phyloP scores from a whole-genome alignment of 1,140 invertebrate genomes.

The Phenacoccus solenopsis region DNA sequence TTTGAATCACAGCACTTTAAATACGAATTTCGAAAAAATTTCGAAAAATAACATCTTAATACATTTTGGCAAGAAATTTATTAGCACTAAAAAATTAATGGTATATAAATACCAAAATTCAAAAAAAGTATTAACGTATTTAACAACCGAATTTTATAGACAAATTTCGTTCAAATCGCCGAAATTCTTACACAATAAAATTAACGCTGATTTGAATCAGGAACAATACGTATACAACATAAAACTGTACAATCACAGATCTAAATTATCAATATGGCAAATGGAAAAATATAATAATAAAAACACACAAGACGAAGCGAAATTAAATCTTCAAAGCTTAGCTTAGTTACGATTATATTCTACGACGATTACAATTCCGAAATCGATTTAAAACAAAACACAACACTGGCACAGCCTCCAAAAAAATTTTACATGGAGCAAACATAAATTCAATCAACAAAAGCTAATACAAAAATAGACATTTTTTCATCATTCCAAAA shows the following conservation, averaged over 20 bases:
- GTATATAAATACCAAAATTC: background rate
- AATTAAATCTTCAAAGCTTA: background rate
- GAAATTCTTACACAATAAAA: background rate
- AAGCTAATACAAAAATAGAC: background rate
- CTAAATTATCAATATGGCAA: conserved; percentile 7
- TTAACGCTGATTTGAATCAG: background rate
- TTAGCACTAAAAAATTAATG: too few relatives aligned
- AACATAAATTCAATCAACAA: conserved; percentile 1
- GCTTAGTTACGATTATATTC: background rate
- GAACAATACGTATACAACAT: conserved; percentile 14
- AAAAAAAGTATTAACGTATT: background rate
- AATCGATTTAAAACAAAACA: conserved; percentile 13
- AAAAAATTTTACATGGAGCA: conserved; percentile 12
- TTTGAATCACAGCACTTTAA: too few relatives aligned
- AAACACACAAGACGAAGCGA: background rate
- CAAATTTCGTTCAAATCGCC: background rate
- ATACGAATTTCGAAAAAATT: too few relatives aligned
- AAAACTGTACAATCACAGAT: conserved; percentile 10
- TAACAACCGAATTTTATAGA: background rate
- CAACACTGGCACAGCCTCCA: conserved; percentile 16
- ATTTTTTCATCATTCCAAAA: background rate
- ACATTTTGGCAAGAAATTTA: too few relatives aligned
- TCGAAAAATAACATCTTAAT: too few relatives aligned
- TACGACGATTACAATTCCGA: background rate
- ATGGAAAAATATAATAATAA: background rate